phyloP scores from a whole-genome alignment of 2,888 invertebrate species.

The Apamea crenata region DNA sequence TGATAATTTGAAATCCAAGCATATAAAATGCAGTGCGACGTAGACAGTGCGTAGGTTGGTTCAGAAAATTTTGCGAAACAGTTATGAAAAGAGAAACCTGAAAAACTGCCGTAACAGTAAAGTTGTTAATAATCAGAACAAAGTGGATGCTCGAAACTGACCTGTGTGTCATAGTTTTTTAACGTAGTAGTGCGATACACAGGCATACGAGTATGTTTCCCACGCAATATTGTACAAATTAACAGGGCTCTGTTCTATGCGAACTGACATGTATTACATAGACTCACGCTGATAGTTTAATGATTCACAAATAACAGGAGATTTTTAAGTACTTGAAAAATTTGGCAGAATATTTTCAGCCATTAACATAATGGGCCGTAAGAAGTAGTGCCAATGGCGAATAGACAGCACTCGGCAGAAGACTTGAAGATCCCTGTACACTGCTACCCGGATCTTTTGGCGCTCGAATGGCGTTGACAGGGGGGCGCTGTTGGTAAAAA shows the following conservation, averaged over 20 bases:
- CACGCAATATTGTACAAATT: slow-evolving; percentile 54
- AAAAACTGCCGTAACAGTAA: slow-evolving; percentile 54
- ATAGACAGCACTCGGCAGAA: not conserved
- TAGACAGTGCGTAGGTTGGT: not conserved
- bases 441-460: not conserved
- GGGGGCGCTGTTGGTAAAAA: not conserved
- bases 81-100: slow-evolving; percentile 61
- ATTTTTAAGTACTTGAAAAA: not conserved
- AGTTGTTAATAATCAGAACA: slow-evolving; percentile 64
- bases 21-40: not conserved
- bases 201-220: slow-evolving; percentile 54
- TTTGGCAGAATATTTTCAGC: not conserved
- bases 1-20: not conserved
- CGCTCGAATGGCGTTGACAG: not conserved
- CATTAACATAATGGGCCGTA: not conserved
- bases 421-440: not conserved
- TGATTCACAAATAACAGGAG: slow-evolving; percentile 20
- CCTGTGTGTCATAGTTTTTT: slow-evolving; percentile 66
- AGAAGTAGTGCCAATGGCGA: not conserved
- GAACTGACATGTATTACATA: slow-evolving; percentile 9
- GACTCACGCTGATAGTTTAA: not conserved
- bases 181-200: slow-evolving; percentile 59
- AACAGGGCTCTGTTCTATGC: slow-evolving; percentile 5
- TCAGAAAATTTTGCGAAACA: slow-evolving; percentile 37
- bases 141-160: slow-evolving; percentile 57